These are phyloP conservation scores for Caenorhabditis macrosperma DNA, from an alignment of 2,888 invertebrate species.

Conservation along the genomic window DNA sequence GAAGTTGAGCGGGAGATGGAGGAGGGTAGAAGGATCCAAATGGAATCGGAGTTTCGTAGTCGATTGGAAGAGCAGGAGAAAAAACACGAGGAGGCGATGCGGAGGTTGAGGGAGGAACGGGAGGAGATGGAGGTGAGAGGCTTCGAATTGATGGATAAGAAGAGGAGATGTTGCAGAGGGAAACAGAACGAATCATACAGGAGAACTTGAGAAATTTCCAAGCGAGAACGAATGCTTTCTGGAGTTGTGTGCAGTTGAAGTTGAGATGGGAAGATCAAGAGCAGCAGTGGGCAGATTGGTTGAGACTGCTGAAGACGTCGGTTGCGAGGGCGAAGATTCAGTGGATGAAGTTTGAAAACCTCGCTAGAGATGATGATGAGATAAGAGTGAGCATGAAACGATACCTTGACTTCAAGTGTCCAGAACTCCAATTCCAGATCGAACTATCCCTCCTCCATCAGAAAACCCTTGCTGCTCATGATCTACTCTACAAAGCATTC, in stretches of 20 bases:
- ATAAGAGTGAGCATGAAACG: not conserved
- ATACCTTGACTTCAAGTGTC: too few species aligned
- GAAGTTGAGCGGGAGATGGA: not conserved
- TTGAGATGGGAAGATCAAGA: constrained; percentile 6
- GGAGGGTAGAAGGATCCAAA: not conserved
- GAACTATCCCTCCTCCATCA: not conserved
- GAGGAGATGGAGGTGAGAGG: not conserved
- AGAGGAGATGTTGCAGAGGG: constrained; percentile 2
- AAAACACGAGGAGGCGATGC: not conserved
- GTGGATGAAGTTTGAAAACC: not conserved
- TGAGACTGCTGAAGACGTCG: not conserved
- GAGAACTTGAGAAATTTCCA: not conserved
- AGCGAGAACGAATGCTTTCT: not conserved
- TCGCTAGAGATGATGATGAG: not conserved
- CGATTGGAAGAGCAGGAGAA: not conserved
- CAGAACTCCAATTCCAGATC: not conserved
- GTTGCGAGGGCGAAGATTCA: not conserved
- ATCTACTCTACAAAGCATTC: not conserved
- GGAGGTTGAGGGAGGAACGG: not conserved
- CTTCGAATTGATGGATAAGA: not conserved
- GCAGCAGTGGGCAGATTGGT: constrained; percentile 10
- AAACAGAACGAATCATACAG: not conserved
- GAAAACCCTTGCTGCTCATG: not conserved
- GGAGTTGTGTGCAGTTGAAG: constrained; percentile 1
- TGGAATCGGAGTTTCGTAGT: not conserved